phyloP scores from a whole-genome alignment of 2,888 invertebrate species.

The Ichneumoninae sp. region DNA sequence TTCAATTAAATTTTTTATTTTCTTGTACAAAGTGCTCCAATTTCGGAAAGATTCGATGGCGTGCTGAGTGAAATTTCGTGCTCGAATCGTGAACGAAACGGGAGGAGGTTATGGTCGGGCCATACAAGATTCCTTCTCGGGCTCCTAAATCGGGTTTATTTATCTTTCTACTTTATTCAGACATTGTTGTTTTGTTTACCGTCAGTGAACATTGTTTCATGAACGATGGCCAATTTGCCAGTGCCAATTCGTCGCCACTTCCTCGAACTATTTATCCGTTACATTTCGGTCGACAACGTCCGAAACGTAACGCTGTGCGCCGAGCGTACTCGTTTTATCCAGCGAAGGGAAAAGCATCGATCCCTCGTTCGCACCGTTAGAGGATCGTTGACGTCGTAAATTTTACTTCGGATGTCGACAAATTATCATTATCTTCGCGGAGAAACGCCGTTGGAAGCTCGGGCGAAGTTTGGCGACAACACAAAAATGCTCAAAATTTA shows the following conservation, averaged over 20 bases:
- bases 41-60: background rate
- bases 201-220: constrained; percentile 76
- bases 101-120: background rate
- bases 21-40: background rate
- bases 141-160: background rate
- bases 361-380: constrained; percentile 13
- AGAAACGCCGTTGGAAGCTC: background rate
- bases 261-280: constrained; percentile 18
- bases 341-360: constrained; percentile 7
- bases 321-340: constrained; percentile 5
- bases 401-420: background rate
- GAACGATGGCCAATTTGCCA: constrained; percentile 38
- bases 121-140: background rate
- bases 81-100: background rate
- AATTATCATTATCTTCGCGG: background rate
- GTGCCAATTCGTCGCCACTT: constrained; percentile 37
- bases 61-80: background rate
- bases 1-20: background rate
- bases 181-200: constrained; percentile 69
- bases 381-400: background rate
- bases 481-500: background rate
- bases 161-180: background rate
- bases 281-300: constrained; percentile 49
- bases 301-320: constrained; percentile 16
- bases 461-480: background rate